Evolutionary conservation across 2,888 invertebrate genomes (phyloP), one percentile per base, ranked within the genome.

Genomic region (Dioctria rufipes): DNA sequence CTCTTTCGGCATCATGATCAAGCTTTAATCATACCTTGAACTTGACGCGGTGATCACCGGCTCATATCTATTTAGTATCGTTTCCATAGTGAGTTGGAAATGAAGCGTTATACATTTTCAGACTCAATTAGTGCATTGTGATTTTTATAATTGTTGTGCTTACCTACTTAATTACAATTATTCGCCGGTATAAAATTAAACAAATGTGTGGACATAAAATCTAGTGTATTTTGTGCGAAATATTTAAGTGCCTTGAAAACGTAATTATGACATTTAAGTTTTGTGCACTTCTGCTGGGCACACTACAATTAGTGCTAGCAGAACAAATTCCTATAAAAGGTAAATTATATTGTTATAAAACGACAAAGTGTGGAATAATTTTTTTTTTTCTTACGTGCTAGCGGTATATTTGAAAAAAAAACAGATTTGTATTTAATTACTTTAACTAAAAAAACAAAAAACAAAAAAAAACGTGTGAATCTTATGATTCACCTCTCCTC

Each of bases 21-120:
- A 86, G 87, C 87, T 85, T 88, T 85, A 88, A 88, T 86, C 86
- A 87, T 88, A 88, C 89, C 88, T 88, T 88, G 88, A 88, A 88
- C 88, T 88, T 88, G 88, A 85, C 87, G 82, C 83, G 85, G 86
- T 84, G 49, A 42, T 58, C 67, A 77, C 71, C 61, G 79, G 43
- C 60, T 67, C 25, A 25, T 25, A 25, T 25, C 25, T 1, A 25
- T 25, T 25, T 46, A 54, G 61, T 58, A 25, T 51, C 49, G 61
- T 63, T 39, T 25, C 25, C 25, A 25, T 25, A 25, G 25, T 25
- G 25, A 25, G 25, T 25, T 42, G 63, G 49, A 46, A 46, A 63
- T 63, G 63, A 77, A 39, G 5, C 63, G 61, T 5, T 77, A 77
- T 63, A 73, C 58, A 58, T 58, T n/a, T 73, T 67, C 25, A 49